Conservation (phyloP, 2,797 vertebrate genomes). For the Triplophysa yarkandensis region DNA sequence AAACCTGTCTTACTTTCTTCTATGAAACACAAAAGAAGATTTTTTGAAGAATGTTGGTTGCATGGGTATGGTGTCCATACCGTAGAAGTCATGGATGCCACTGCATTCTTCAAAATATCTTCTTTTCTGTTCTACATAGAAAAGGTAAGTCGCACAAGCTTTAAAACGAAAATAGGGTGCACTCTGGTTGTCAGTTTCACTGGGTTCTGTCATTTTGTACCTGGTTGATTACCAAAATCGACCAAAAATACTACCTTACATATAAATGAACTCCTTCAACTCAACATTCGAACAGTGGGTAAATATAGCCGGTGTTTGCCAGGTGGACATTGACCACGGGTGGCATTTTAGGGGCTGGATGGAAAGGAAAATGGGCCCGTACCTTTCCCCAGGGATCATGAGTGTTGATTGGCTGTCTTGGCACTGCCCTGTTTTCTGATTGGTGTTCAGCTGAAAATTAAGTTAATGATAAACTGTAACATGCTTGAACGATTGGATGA, state of each 20-base stretch:
- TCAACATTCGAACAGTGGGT: slow-evolving; percentile 15
- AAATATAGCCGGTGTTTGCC: slow-evolving; percentile 46
- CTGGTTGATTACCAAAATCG: too few relatives aligned
- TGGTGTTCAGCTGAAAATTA: slow-evolving; percentile 57
- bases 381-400: slow-evolving; percentile 61
- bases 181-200: too few relatives aligned
- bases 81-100: too few relatives aligned
- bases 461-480: slow-evolving; percentile 68
- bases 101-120: too few relatives aligned
- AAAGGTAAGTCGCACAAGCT: too few relatives aligned
- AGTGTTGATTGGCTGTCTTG: slow-evolving; percentile 50
- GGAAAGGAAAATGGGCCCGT: background rate
- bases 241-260: slow-evolving; percentile 11
- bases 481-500: slow-evolving; percentile 62
- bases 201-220: too few relatives aligned
- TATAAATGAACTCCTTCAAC: slow-evolving; percentile 15
- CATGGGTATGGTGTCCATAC: too few relatives aligned
- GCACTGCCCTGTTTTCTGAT: slow-evolving; percentile 63
- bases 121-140: too few relatives aligned
- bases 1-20: too few relatives aligned
- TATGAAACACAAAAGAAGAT: too few relatives aligned
- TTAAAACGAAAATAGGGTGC: too few relatives aligned
- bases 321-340: slow-evolving; percentile 41
- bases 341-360: background rate
- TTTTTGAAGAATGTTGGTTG: too few relatives aligned